Conservation (phyloP, 2,797 vertebrate genomes). For the Eremophila alpestris region DNA sequence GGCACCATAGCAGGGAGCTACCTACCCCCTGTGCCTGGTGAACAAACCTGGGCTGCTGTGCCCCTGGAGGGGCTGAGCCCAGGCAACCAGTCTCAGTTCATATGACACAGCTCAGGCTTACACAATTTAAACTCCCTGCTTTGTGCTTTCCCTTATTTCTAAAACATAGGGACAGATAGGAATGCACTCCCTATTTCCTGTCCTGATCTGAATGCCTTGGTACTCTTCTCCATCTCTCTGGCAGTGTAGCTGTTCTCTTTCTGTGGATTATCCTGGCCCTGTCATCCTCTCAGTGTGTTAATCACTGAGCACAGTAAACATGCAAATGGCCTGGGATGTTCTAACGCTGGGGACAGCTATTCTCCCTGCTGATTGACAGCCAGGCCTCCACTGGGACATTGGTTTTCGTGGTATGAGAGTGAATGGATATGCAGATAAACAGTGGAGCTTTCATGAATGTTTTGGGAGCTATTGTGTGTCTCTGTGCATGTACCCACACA, state of each 20-base stretch:
- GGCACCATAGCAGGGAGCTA: not conserved
- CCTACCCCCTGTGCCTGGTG: not conserved
- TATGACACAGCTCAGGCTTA: not conserved
- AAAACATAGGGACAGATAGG: not conserved
- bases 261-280: not conserved
- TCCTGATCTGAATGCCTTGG: not conserved
- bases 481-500: not conserved
- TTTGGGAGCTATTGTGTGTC: not conserved
- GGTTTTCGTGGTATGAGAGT: not conserved
- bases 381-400: not conserved
- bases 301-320: not conserved
- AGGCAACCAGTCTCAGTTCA: not conserved
- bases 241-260: not conserved
- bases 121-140: not conserved
- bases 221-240: not conserved
- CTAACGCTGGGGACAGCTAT: not conserved
- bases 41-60: not conserved
- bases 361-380: not conserved
- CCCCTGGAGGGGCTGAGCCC: not conserved
- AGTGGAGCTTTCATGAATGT: not conserved
- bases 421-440: not conserved
- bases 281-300: not conserved
- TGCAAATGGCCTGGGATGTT: not conserved
- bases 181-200: not conserved
- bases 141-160: not conserved